phyloP scores from a whole-genome alignment of 2,113 vertebrate genomes.

The Maylandia zebra region DNA sequence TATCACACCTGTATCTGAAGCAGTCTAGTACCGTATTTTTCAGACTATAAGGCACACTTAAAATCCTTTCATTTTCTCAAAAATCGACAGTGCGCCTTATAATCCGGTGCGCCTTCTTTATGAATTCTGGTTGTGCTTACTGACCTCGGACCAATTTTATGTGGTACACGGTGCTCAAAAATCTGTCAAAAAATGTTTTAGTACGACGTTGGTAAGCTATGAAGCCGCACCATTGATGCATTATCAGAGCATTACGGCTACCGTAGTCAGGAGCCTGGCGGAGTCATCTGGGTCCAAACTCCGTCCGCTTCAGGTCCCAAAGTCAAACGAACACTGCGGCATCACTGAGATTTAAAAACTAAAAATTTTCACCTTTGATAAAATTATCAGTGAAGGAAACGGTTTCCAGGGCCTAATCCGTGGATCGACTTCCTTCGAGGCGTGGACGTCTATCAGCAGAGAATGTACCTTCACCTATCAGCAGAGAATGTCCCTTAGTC shows the following conservation, averaged over 20 bases:
- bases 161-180: accelerated
- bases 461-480: too few species aligned
- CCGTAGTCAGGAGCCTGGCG: background rate
- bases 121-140: background rate
- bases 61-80: background rate
- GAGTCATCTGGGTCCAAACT: background rate
- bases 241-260: accelerated
- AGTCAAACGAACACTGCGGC: accelerated
- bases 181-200: background rate
- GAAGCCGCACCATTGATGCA: background rate
- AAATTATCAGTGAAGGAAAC: accelerated
- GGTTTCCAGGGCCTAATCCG: too few species aligned
- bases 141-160: background rate
- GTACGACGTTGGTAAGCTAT: background rate
- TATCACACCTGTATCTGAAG: background rate
- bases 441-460: too few species aligned
- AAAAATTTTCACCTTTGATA: background rate
- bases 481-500: too few species aligned
- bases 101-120: background rate
- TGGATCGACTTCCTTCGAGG: too few species aligned
- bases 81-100: accelerated
- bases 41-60: background rate
- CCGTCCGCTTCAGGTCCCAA: background rate
- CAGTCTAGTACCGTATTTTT: background rate
- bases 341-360: background rate